Conservation (phyloP, 2,888 invertebrate species). For the Hanleya hanleyi region DNA sequence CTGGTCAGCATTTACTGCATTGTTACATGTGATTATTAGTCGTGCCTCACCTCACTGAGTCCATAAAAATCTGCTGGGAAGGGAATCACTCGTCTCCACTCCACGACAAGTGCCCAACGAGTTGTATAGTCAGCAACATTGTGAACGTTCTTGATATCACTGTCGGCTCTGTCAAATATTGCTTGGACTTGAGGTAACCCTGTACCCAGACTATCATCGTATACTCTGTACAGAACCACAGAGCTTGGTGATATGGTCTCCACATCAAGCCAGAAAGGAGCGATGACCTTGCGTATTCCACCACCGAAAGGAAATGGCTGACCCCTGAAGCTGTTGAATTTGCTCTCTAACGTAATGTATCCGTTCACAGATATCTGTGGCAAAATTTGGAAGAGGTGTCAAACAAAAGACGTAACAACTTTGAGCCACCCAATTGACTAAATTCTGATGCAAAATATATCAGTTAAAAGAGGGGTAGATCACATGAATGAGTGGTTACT, state of each 20-base stretch:
- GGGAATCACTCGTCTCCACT: background rate
- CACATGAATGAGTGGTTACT: too few species aligned
- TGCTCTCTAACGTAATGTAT: background rate
- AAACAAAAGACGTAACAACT: too few species aligned
- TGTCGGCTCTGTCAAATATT: background rate
- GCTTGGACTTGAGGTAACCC: background rate
- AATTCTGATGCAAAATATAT: too few species aligned
- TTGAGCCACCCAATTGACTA: too few species aligned
- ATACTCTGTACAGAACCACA: background rate
- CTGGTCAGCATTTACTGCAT: too few species aligned
- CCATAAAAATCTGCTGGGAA: constrained; percentile 1
- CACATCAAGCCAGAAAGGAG: background rate
- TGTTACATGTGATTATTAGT: too few species aligned
- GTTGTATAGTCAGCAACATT: background rate
- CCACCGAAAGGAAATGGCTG: background rate
- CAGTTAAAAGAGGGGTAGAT: too few species aligned
- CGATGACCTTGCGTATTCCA: background rate
- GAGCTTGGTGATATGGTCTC: background rate
- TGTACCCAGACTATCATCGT: background rate
- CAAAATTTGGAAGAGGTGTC: too few species aligned
- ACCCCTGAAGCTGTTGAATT: background rate
- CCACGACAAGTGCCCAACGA: background rate
- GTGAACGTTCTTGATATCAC: background rate
- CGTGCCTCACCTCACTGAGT: too few species aligned
- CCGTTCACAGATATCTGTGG: background rate